These are phyloP conservation scores for Bostrychus sinensis DNA, from an alignment of 2,113 vertebrate species.

Conservation along the genomic window DNA sequence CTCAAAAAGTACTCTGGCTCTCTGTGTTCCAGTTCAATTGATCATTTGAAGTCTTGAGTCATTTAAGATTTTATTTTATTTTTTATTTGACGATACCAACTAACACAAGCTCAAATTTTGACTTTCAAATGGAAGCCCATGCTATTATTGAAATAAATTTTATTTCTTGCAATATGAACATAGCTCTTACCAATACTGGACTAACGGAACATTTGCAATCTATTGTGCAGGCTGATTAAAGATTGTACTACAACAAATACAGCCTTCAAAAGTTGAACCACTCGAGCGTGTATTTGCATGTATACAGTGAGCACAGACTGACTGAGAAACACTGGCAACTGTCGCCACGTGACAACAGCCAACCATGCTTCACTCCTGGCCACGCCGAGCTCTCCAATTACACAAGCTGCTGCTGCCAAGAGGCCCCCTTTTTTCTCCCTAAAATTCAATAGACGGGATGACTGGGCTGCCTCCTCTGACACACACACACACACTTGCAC, in stretches of 20 bases:
- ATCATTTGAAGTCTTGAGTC: too few species aligned
- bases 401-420: conserved; percentile 63
- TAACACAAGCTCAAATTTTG: too few species aligned
- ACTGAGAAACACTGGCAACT: conserved; percentile 58
- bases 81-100: too few species aligned
- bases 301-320: conserved; percentile 27
- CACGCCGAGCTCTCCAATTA: conserved; percentile 74
- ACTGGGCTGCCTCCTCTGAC: conserved; percentile 65
- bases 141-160: too few species aligned
- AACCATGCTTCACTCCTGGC: conserved; percentile 63
- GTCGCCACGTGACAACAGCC: conserved; percentile 67
- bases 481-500: conserved; percentile 41
- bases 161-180: too few species aligned
- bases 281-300: conserved; percentile 28
- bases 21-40: too few species aligned
- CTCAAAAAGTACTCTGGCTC: too few species aligned
- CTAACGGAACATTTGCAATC: too few species aligned
- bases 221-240: too few species aligned
- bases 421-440: conserved; percentile 49
- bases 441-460: conserved; percentile 64
- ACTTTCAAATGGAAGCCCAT: too few species aligned
- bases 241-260: conserved; percentile 13
- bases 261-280: conserved; percentile 36
- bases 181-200: not conserved
- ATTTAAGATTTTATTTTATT: too few species aligned